phyloP scores from a whole-genome alignment of 1,140 invertebrate species.

The Diabrotica undecimpunctata region DNA sequence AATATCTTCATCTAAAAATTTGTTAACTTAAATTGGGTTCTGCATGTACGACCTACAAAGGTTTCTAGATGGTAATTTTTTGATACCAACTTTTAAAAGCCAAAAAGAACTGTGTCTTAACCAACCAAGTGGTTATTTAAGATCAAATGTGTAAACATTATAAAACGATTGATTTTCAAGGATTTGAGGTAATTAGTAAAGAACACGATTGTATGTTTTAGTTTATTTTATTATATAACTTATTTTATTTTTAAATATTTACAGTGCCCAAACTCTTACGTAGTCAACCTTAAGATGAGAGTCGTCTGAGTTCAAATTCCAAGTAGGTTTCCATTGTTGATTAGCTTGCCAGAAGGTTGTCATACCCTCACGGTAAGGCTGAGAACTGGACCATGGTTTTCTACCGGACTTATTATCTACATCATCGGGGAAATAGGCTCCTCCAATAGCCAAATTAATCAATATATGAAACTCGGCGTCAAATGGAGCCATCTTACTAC shows the following conservation, averaged over 20 bases:
- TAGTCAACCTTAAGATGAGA: slow-evolving; percentile 58
- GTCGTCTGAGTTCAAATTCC: slow-evolving; percentile 45
- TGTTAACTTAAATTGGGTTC: too few species aligned
- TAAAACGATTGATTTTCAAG: too few species aligned
- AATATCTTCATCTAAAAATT: too few species aligned
- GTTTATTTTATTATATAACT: too few species aligned
- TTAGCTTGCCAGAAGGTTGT: slow-evolving; percentile 51
- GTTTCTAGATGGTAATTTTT: too few species aligned
- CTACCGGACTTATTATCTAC: slow-evolving; percentile 32
- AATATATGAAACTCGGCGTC: slow-evolving; percentile 64
- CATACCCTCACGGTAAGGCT: slow-evolving; percentile 28
- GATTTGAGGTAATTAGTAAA: too few species aligned
- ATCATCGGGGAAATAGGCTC: slow-evolving; percentile 52
- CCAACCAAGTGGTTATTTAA: too few species aligned
- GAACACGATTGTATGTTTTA: too few species aligned
- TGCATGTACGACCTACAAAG: too few species aligned
- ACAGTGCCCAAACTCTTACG: slow-evolving; percentile 55
- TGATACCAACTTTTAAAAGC: too few species aligned
- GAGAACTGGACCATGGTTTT: slow-evolving; percentile 52
- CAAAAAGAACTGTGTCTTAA: too few species aligned
- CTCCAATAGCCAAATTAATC: slow-evolving; percentile 51
- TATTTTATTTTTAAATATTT: slow-evolving; percentile 23
- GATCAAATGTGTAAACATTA: too few species aligned
- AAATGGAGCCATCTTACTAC: slow-evolving; percentile 53
- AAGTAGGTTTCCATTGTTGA: slow-evolving; percentile 51